A percentile compares a stretch with the other conserved stretches of the same genome.
Conservation (phyloP, 2,113 vertebrate species). For the Platysteira castanea region DNA sequence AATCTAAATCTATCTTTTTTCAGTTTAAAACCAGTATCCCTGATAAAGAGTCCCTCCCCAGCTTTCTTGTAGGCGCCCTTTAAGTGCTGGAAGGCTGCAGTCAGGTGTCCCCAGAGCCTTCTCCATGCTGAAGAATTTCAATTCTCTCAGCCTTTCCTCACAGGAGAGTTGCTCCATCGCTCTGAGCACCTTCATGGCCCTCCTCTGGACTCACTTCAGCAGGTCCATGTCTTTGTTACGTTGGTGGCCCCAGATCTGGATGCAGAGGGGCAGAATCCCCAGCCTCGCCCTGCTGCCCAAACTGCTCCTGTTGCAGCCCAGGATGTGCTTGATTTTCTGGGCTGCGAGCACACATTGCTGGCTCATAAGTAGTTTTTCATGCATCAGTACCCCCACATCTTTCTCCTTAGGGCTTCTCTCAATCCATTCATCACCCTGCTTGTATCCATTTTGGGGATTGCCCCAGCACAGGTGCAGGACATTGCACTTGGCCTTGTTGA, state of each 20-base stretch:
- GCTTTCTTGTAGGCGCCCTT: neutral
- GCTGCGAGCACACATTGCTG: accelerated
- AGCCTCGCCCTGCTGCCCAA: accelerated
- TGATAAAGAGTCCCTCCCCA: neutral
- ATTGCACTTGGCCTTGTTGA: neutral
- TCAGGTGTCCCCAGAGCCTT: neutral
- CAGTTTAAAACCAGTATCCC: neutral
- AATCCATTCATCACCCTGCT: neutral
- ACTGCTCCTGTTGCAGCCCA: neutral
- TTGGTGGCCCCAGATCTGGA: neutral
- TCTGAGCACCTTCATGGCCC: neutral
- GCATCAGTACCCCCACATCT: accelerated
- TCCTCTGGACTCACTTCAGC: neutral
- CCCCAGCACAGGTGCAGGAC: neutral
- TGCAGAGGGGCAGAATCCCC: neutral
- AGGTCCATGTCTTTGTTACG: neutral
- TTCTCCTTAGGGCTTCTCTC: neutral
- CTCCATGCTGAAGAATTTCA: neutral
- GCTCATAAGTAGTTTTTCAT: neutral
- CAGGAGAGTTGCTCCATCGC: neutral
- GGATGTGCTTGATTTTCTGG: neutral
- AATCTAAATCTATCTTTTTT: neutral
- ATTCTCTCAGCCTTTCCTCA: neutral
- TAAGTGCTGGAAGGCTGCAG: neutral
- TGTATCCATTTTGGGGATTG: neutral